Percentiles rank a stretch among this genome's conserved stretches.
Evolutionary conservation across 2,797 vertebrate genomes (phyloP).

Genomic region (Cygnus olor): DNA sequence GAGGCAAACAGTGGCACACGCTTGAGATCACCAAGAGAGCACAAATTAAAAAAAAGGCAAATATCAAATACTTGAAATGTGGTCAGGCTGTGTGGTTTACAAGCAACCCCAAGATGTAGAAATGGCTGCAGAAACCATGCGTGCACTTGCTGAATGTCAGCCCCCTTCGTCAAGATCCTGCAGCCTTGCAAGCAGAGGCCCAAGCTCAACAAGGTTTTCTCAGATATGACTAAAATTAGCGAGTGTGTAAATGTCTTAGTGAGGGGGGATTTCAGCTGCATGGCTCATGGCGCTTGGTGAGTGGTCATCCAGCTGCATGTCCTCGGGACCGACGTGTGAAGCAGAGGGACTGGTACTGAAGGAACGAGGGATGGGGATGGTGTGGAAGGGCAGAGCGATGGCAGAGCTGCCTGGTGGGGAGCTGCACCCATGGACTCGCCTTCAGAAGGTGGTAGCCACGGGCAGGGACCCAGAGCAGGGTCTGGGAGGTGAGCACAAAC

Average conservation of each 20-base stretch:
- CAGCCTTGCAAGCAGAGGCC: neutral
- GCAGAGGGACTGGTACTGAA: neutral
- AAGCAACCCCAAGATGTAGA: neutral
- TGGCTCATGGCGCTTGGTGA: neutral
- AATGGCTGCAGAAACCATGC: neutral
- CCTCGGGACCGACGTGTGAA: accelerated
- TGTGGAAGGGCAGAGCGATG: neutral
- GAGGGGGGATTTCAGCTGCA: neutral
- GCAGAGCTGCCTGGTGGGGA: accelerated
- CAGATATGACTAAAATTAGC: neutral
- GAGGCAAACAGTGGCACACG: conserved; percentile 7
- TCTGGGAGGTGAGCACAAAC: neutral
- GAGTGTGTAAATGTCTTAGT: neutral
- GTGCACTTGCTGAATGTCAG: neutral
- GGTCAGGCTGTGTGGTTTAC: conserved; percentile 20
- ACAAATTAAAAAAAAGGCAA: neutral
- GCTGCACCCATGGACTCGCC: neutral
- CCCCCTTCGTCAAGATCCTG: conserved; percentile 9
- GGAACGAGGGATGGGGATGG: neutral
- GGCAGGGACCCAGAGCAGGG: neutral
- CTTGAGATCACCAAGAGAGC: neutral
- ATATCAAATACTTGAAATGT: conserved; percentile 43
- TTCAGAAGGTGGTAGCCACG: neutral
- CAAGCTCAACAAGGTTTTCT: conserved; percentile 8
- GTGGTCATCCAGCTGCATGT: neutral